Base-by-base conservation (phyloP, 2,888 invertebrate species). In the Ectobius pallidus region DNA sequence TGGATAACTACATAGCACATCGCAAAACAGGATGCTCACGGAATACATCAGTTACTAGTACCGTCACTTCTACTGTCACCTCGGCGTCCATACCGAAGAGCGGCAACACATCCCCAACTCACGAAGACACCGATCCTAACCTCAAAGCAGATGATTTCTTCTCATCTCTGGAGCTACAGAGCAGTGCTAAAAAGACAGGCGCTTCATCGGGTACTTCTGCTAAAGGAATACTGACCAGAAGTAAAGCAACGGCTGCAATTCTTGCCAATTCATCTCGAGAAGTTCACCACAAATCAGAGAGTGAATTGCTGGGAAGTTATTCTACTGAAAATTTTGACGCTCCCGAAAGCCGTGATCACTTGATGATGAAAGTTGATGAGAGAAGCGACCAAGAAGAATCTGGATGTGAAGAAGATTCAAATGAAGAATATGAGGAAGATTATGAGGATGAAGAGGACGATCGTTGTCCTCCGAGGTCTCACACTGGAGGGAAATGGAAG, bases 1-100 rank as follows among this genome's bases (percentile, higher is more conserved):
- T 97, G n/a, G 91, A 92, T 52, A 92, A 92, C 81, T 97, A 97
- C 81, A 89, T 97, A 30, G 87, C 87, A 46, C 96, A 97, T 80
- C 89, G 95, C 55, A 93, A 93, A 80, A 85, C 87, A 39, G 87
- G 88, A 77, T 94, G 94, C 78, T 85, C 68, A 76, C 77, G 52
- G 79, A 76, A 34, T 76, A 75, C 27, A 11, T 2, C 46, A 44
- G 27, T 27, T 46, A 55, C 7, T 11, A 34, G 34, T 34, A 34
- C 14, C 18, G 11, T n/a, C n/a, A 25, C 25, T 32, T 9, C n/a
- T 0, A 11, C 49, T 32, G 20, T 52, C 30, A 74, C 72, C 62
- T 72, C 74, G 6, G 78, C 75, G n/a, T 78, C 78, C 68, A 18
- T 32, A n/a, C 18, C 32, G 55, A 80, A 77, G 11, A 39, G 39